Evolutionary conservation across 2,888 invertebrate species (phyloP).

Genomic region (Aethes cnicana): DNA sequence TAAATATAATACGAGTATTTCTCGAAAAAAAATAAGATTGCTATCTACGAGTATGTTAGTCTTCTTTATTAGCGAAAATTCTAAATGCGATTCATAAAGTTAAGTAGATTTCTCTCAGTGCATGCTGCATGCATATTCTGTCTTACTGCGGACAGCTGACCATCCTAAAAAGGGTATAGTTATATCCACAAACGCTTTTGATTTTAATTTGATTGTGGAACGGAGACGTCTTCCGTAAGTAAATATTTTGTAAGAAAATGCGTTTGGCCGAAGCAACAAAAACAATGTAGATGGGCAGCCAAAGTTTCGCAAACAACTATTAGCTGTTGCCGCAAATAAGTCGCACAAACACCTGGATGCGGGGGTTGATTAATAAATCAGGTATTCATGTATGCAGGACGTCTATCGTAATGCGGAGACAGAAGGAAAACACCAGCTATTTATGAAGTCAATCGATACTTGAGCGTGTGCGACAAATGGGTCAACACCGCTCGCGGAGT

Average conservation of each 20-base stretch:
- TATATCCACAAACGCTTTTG: no score
- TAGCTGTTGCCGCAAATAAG: conserved; percentile 23
- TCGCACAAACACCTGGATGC: conserved; percentile 32
- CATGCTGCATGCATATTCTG: no score
- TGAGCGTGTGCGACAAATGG: conserved; percentile 22
- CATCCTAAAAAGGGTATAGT: no score
- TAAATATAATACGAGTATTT: no score
- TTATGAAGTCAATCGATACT: conserved; percentile 35
- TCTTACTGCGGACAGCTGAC: no score
- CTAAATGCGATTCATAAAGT: no score
- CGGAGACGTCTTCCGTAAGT: no score
- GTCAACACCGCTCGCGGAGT: conserved; percentile 15
- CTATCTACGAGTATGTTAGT: no score
- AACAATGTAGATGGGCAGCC: conserved; percentile 7
- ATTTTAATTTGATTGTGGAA: no score
- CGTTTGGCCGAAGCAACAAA: not conserved
- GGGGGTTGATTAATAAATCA: conserved; percentile 70
- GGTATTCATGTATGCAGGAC: conserved; percentile 73
- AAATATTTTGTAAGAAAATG: not conserved
- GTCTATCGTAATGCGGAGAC: conserved; percentile 48
- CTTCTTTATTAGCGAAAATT: no score
- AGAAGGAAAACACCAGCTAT: conserved; percentile 33
- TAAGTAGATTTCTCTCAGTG: no score
- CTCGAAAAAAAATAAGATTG: no score
- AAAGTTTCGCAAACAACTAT: conserved; percentile 24